Evolutionary conservation across 2,888 invertebrate genomes (phyloP).

Genomic region (Sinhomidia bicolor): DNA sequence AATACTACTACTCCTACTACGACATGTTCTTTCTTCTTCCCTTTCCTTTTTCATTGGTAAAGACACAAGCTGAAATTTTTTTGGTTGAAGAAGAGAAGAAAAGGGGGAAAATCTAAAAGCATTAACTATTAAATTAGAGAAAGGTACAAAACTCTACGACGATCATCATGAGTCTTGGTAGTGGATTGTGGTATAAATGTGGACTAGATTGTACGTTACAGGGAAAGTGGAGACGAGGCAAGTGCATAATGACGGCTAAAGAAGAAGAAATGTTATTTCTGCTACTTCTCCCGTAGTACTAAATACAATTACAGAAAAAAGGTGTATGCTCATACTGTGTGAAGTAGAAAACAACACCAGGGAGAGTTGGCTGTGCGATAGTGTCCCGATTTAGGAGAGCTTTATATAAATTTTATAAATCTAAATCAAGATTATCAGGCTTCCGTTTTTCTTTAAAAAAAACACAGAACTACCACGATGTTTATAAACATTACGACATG

Average conservation of each 20-base stretch:
- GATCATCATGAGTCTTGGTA: background rate
- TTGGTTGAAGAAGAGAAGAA: background rate
- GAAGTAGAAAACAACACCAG: background rate
- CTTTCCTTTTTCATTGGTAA: background rate
- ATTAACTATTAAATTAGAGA: constrained; percentile 49
- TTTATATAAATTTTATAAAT: constrained; percentile 45
- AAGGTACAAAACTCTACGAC: background rate
- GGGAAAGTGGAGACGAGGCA: too few relatives aligned
- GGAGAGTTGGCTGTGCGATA: background rate
- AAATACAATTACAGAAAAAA: constrained; percentile 45
- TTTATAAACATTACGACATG: constrained; percentile 43
- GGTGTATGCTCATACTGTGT: background rate
- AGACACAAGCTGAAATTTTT: background rate
- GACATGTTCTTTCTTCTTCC: background rate
- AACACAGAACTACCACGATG: constrained; percentile 25
- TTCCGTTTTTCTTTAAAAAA: constrained; percentile 29
- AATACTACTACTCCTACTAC: constrained; percentile 13
- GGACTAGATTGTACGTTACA: too few relatives aligned
- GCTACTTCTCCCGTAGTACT: too few relatives aligned
- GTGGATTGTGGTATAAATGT: background rate
- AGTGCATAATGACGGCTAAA: constrained; percentile 48
- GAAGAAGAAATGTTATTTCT: too few relatives aligned
- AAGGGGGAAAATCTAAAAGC: constrained; percentile 24
- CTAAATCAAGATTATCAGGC: constrained; percentile 54
- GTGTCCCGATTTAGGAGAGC: background rate